Conservation (phyloP, 2,113 vertebrate species). For the Tupaia chinensis region DNA sequence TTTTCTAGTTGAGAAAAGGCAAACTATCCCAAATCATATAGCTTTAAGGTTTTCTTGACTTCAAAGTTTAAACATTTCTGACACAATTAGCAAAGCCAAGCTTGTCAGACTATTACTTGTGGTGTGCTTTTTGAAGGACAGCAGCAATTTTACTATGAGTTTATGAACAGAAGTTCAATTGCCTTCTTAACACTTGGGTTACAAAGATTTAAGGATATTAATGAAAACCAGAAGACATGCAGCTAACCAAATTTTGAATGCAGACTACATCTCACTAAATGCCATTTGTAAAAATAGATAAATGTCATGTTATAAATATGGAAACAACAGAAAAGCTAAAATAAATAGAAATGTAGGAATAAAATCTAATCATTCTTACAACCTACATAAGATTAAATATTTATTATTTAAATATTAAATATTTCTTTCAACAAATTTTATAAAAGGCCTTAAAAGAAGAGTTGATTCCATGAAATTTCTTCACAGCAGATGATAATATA, state of each 20-base stretch:
- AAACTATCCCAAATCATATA: background rate
- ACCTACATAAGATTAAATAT: background rate
- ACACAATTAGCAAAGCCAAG: background rate
- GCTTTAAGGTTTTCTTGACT: constrained; percentile 11
- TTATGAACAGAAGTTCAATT: constrained; percentile 62
- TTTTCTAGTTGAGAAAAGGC: constrained; percentile 40
- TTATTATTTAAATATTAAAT: constrained; percentile 8
- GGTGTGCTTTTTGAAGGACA: background rate
- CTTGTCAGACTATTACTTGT: background rate
- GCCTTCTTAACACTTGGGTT: constrained; percentile 52
- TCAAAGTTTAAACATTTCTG: background rate
- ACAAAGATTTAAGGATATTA: constrained; percentile 63
- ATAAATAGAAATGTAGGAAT: constrained; percentile 55
- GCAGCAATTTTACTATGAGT: background rate
- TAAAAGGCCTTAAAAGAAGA: background rate
- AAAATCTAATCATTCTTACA: constrained; percentile 66
- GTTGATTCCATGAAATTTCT: background rate
- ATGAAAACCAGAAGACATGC: constrained; percentile 54
- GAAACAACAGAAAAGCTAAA: constrained; percentile 41
- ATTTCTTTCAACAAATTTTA: constrained; percentile 35
- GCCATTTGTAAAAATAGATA: constrained; percentile 58
- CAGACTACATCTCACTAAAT: constrained; percentile 55
- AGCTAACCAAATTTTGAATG: constrained; percentile 63
- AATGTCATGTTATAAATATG: constrained; percentile 72
- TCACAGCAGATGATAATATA: background rate